Evolutionary conservation across 2,888 invertebrate genomes (phyloP), one percentile per base, ranked within the genome.

Genomic region (Eristalis intricaria): DNA sequence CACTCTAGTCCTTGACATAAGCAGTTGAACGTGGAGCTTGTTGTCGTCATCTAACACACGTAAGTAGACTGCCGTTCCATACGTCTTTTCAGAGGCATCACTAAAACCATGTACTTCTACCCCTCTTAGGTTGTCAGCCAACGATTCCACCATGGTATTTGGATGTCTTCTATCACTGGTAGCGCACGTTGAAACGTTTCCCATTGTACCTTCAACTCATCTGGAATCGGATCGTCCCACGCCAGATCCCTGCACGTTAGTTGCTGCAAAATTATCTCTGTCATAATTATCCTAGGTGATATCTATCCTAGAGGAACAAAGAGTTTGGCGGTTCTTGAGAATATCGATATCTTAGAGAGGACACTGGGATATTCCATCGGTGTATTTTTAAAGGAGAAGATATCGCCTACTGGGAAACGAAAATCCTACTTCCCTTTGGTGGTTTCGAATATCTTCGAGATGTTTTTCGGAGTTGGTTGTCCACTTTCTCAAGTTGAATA

Each of bases 1-100:
- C 1, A 89, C 85, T 10, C 84, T 75, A 8, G 84, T 86, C 80
- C 80, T 85, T 0, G 89, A 68, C 10, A 69, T 66, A 13, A 89
- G 8, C 15, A 65, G 23, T 22, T 61, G 56, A 19, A 76, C 65
- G 1, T 32, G 32, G 8, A 32, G 4, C 32, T 32, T 32, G 8
- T 40, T 56, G 5, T 32, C 15, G 2, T 32, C 56, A 43, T 68
- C 58, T 4, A 71, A 19, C 3, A 71, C 60, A 15, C 71, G 71
- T 23, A 43, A 29, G 64, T 70, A 65, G 13, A n/a, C n/a, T n/a
- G n/a, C n/a, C n/a, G n/a, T n/a, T n/a, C n/a, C n/a, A 58, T 78
- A 64, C 5, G 64, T 64, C 64, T 32, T 74, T 32, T 73, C 63
- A 4, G 73, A 63, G 19, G 69, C 69, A 29, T 56, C 56, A n/a